phyloP scores from a whole-genome alignment of 2,888 invertebrate genomes.

The Drosophila neotestacea region DNA sequence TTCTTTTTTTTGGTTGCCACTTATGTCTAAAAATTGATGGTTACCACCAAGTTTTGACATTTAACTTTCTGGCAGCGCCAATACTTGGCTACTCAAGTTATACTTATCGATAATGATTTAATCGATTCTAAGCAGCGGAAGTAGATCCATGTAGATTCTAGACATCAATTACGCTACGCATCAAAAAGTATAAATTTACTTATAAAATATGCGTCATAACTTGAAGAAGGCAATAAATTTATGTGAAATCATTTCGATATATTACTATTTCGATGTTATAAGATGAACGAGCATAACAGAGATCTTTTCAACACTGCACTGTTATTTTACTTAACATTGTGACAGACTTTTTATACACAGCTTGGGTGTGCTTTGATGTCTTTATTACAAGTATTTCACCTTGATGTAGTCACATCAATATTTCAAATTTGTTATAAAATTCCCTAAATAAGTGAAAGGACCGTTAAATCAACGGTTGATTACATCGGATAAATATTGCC shows the following conservation, averaged over 20 bases:
- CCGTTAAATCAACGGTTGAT: too few species aligned
- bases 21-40: conserved; percentile 34
- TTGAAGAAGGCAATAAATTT: too few species aligned
- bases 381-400: too few species aligned
- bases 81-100: background rate
- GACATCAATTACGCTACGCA: background rate
- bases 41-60: conserved; percentile 38
- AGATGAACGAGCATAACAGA: conserved; percentile 3
- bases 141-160: background rate
- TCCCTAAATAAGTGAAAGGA: too few species aligned
- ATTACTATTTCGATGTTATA: background rate
- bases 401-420: too few species aligned
- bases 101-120: background rate
- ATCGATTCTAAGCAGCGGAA: background rate
- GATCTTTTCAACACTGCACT: conserved; percentile 7
- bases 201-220: background rate
- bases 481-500: too few species aligned
- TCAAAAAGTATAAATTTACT: background rate
- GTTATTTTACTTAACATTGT: conserved; percentile 30
- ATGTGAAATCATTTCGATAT: background rate
- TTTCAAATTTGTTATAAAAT: too few species aligned
- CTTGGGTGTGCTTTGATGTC: conserved; percentile 11
- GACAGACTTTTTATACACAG: conserved; percentile 7
- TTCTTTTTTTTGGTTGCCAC: conserved; percentile 59
- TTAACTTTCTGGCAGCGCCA: conserved; percentile 19